Percentiles rank a stretch among this genome's conserved stretches.
Conservation (phyloP, 2,113 vertebrate genomes). For the Donacobius atricapilla region DNA sequence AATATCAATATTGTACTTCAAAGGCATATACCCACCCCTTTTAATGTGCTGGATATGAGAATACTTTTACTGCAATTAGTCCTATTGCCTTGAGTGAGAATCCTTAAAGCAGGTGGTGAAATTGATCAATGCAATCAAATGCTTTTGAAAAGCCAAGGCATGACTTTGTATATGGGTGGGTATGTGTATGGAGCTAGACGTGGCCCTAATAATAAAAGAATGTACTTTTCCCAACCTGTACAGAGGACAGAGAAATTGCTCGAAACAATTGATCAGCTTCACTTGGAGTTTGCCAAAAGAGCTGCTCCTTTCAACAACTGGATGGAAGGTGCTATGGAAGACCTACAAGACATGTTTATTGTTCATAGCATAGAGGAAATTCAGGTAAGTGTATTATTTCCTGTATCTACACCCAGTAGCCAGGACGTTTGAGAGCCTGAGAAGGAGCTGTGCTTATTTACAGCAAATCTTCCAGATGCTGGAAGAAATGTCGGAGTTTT, state of each 20-base stretch:
- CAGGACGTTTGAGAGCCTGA: neutral
- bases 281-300: constrained; percentile 82
- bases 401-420: neutral
- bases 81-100: neutral
- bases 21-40: neutral
- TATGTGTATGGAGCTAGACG: neutral
- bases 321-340: constrained; percentile 89
- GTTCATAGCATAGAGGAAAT: constrained; percentile 95
- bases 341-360: constrained; percentile 89
- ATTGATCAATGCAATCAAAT: neutral
- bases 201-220: neutral
- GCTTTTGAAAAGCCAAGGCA: neutral
- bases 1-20: neutral
- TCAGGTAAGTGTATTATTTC: constrained; percentile 78
- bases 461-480: neutral
- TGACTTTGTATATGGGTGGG: neutral
- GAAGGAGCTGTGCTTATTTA: neutral
- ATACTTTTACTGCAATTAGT: neutral
- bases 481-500: neutral
- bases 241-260: constrained; percentile 82
- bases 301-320: constrained; percentile 85
- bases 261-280: constrained; percentile 82
- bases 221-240: neutral
- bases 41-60: neutral
- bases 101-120: neutral